Base-by-base conservation (phyloP, 1,140 invertebrate species). In the Pogonognathellus flavescens region DNA sequence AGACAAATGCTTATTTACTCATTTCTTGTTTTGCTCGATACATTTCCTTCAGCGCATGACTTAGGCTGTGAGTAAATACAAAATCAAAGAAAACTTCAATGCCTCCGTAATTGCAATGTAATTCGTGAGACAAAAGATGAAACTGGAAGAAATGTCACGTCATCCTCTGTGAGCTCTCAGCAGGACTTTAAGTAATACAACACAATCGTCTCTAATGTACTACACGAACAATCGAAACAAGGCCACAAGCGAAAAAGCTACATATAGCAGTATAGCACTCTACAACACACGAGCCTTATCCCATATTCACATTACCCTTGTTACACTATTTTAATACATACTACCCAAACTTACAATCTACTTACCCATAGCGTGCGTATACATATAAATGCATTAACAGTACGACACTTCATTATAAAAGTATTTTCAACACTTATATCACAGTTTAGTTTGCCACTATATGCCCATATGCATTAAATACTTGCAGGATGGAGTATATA, bases 171-270 rank as follows among this genome's bases (percentile, higher is more conserved):
- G n/a, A 76, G 70, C 70, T 76, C 70, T 50, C 70, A 76, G 70
- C 70, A 76, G 25, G 41, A 76, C 70, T 76, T 76, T 31, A 8
- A 76, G 70, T 50, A 76, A 76, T 76, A 76, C 70, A 76, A 76
- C 25, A 41, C 70, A 76, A 76, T 31, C 31, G 31, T 9, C 70
- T 76, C 18, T 50, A 31, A 76, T 50, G 49, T 76, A n/a, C 18
- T 49, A 41, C n/a, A 76, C 70, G 41, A 14, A 76, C 31, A 31
- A 76, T 76, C 41, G 70, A 72, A 76, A 31, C 13, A 20, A 31
- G 10, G 31, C 14, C 25, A 76, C 49, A n/a, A 9, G 49, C 13
- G 14, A 14, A 18, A 49, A 49, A 50, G 70, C n/a, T 57, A 57
- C 1, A 10, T 57, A 57, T 14, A n/a, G n/a, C n/a, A n/a, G n/a